Conservation (phyloP, 2,888 invertebrate species). For the Magallana nippona region DNA sequence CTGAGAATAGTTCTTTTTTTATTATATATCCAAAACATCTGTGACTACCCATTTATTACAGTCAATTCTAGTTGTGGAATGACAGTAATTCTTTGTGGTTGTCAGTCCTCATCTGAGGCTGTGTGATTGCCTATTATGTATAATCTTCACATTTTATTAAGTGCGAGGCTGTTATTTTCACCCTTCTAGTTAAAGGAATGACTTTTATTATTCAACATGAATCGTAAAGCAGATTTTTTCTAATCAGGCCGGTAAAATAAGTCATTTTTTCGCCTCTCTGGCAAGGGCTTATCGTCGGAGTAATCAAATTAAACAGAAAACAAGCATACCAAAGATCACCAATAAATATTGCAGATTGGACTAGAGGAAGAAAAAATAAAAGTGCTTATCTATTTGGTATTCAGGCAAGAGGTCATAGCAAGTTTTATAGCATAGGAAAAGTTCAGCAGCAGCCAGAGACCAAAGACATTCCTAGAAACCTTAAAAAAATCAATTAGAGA, state of each 20-base stretch:
- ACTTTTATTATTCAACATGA: constrained; percentile 48
- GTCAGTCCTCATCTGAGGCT: neutral
- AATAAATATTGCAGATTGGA: constrained; percentile 37
- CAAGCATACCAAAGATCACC: constrained; percentile 37
- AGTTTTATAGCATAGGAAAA: constrained; percentile 30
- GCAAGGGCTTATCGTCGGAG: constrained; percentile 36
- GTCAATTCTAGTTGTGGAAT: neutral
- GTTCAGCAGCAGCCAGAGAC: constrained; percentile 10
- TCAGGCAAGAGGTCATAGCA: neutral
- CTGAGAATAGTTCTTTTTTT: neutral
- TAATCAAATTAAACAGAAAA: constrained; percentile 47
- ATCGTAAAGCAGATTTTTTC: constrained; percentile 45
- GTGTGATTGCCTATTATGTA: neutral
- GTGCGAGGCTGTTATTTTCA: constrained; percentile 18
- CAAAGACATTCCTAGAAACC: constrained; percentile 30
- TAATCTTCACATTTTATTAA: constrained; percentile 24
- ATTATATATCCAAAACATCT: neutral
- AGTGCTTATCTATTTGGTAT: constrained; percentile 3
- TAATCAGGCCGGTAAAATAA: constrained; percentile 35
- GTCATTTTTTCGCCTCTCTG: constrained; percentile 6
- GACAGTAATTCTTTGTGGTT: constrained; percentile 6
- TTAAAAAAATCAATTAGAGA: constrained; percentile 30
- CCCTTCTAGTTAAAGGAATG: constrained; percentile 21
- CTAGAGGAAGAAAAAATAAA: neutral
- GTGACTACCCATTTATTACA: neutral